Evolutionary conservation across 2,888 invertebrate genomes (phyloP), one percentile per base, ranked within the genome.

Genomic region (Caenorhabditis uteleia): DNA sequence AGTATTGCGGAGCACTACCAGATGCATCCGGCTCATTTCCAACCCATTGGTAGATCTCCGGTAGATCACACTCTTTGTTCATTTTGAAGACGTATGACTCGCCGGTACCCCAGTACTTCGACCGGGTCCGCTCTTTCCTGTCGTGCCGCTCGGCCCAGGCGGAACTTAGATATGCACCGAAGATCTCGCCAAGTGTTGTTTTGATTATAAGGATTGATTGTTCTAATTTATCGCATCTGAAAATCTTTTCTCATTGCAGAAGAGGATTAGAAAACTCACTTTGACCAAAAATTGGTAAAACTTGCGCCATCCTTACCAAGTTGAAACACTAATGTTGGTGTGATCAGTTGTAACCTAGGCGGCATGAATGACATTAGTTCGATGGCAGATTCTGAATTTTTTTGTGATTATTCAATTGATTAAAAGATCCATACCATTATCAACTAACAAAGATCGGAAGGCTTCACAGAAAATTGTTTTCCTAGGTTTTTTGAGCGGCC

Each of bases 251-350:
- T 12, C 2, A 27, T 16, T 29, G 26, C 20, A 27, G 8, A 21
- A 23, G 2, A 23, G 16, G 3, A 14, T 25, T 26, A 18, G 6
- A 23, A 3, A 16, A 31, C 69, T 53, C 45, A 80, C 80, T 72
- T 75, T 26, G 49, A 66, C 80, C 80, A 81, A 36, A 81, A 62
- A 29, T 81, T 73, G n/a, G 75, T 69, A 55, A 81, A 81, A 29
- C 76, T 76, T 33, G 81, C 77, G 31, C 81, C 81, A 54, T 81
- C 79, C 40, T 79, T 70, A 23, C 79, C 77, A n/a, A 81, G 60
- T 12, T 71, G 38, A 61, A 77, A 81, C 14, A 80, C 60, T n/a
- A 77, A 46, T 4, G 48, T 39, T 7, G 81, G 81, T 7, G 82
- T 81, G 36, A 73, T 71, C 26, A 81, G 62, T 51, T 81, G 81